Conservation (phyloP, 2,888 invertebrate genomes). For the Mesorhabditis spiculigera region DNA sequence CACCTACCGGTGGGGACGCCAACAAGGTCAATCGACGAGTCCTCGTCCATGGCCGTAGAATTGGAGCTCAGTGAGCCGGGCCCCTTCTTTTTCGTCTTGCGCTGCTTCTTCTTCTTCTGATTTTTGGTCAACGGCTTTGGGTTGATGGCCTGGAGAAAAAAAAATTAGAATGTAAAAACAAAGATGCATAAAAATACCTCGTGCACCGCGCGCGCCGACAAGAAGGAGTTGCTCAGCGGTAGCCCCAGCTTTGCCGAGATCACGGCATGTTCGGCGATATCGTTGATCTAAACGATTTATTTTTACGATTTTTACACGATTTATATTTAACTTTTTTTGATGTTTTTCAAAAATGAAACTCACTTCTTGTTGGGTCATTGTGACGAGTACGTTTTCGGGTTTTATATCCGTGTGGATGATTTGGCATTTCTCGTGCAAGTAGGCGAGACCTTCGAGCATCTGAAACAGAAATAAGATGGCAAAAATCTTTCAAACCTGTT, state of each 20-base stretch:
- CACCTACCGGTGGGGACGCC: background rate
- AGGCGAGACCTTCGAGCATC: constrained; percentile 73
- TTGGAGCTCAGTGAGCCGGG: constrained; percentile 87
- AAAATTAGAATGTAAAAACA: background rate
- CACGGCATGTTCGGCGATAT: constrained; percentile 89
- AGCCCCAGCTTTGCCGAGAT: constrained; percentile 87
- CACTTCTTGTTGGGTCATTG: constrained; percentile 62
- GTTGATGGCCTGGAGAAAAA: constrained; percentile 79
- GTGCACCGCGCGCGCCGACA: constrained; percentile 33
- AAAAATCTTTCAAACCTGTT: constrained; percentile 70
- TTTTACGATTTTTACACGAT: too few species aligned
- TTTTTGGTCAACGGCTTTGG: constrained; percentile 76
- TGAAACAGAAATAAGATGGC: constrained; percentile 13
- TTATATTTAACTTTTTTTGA: too few species aligned
- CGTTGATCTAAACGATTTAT: constrained; percentile 32
- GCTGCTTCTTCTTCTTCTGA: constrained; percentile 93
- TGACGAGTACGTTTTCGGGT: constrained; percentile 64
- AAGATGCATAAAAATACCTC: constrained; percentile 24
- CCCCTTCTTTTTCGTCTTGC: constrained; percentile 84
- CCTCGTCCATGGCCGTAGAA: constrained; percentile 29
- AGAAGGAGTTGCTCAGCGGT: constrained; percentile 81
- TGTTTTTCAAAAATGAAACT: background rate
- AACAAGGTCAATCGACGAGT: constrained; percentile 19
- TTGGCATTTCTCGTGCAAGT: constrained; percentile 93
- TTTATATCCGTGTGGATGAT: constrained; percentile 72